Percentiles rank a stretch among this genome's conserved stretches.
These are phyloP conservation scores for Sardina pilchardus DNA, from an alignment of 2,113 vertebrate species.

Conservation along the genomic window DNA sequence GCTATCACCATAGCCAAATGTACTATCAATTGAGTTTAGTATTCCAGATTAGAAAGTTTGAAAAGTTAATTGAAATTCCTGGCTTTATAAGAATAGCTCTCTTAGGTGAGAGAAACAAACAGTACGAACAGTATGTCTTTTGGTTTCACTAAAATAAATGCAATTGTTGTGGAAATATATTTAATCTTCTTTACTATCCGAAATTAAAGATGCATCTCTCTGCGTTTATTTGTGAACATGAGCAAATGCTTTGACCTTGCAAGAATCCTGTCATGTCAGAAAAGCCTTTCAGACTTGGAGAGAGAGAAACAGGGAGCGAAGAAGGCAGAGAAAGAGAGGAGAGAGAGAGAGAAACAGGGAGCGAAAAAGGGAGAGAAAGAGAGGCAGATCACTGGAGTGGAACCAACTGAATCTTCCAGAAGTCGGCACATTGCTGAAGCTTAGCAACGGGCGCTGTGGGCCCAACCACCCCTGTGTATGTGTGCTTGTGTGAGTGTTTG, in stretches of 20 bases:
- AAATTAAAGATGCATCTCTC: not conserved
- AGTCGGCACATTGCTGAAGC: constrained; percentile 4
- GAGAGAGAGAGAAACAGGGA: not conserved
- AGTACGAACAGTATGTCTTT: not conserved
- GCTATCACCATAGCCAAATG: too few relatives aligned
- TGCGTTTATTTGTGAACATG: not conserved
- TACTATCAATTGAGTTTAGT: too few relatives aligned
- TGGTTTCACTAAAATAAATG: not conserved
- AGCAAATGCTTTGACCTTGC: not conserved
- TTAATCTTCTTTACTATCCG: not conserved
- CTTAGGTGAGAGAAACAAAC: not conserved
- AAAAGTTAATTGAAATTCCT: too few relatives aligned
- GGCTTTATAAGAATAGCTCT: not conserved
- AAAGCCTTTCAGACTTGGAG: not conserved
- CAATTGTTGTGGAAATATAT: not conserved
- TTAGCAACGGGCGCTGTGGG: not conserved
- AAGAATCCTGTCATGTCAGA: not conserved
- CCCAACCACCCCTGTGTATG: not conserved
- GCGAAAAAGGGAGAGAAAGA: not conserved
- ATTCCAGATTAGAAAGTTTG: too few relatives aligned
- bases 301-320: constrained; percentile 1
- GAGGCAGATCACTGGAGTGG: not conserved
- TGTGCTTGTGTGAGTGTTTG: constrained; percentile 21
- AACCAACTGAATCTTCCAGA: constrained; percentile 4
- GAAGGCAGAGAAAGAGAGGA: not conserved